phyloP scores from a whole-genome alignment of 2,113 vertebrate genomes.

The Chascanopsetta lugubris region DNA sequence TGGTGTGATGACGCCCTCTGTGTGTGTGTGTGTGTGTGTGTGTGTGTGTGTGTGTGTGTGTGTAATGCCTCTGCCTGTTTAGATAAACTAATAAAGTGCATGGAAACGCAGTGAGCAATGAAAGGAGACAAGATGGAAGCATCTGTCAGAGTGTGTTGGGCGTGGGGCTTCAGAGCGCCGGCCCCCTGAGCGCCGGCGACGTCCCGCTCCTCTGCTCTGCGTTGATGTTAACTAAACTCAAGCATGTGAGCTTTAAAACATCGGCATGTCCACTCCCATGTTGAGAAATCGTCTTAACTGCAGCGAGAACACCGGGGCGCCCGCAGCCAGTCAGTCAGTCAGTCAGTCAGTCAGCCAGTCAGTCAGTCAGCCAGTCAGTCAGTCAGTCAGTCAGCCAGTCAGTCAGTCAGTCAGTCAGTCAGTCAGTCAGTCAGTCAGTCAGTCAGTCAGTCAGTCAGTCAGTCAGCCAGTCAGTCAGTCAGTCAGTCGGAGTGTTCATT shows the following conservation, averaged over 20 bases:
- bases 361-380: too few species aligned
- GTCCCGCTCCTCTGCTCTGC: slow-evolving; percentile 57
- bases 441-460: too few species aligned
- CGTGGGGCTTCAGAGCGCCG: slow-evolving; percentile 62
- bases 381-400: too few species aligned
- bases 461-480: too few species aligned
- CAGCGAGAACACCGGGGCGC: slow-evolving; percentile 51
- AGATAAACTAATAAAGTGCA: slow-evolving; percentile 72
- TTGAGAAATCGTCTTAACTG: slow-evolving; percentile 57
- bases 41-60: too few species aligned
- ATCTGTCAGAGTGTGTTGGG: slow-evolving; percentile 78
- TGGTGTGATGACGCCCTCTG: slow-evolving; percentile 54
- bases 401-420: too few species aligned
- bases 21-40: too few species aligned
- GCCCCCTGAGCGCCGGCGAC: slow-evolving; percentile 69
- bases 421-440: too few species aligned
- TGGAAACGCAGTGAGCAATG: slow-evolving; percentile 68
- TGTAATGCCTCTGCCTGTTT: slow-evolving; percentile 61
- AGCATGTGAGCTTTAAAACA: slow-evolving; percentile 78
- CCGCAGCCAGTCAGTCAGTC: too few species aligned
- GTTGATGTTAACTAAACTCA: slow-evolving; percentile 82
- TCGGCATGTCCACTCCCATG: slow-evolving; percentile 77
- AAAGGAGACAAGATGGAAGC: slow-evolving; percentile 79
- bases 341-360: too few species aligned
- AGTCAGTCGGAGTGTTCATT: slow-evolving; percentile 75